These are phyloP conservation scores for Vollenhovia emeryi DNA, from an alignment of 1,140 invertebrate genomes.

Conservation along the genomic window DNA sequence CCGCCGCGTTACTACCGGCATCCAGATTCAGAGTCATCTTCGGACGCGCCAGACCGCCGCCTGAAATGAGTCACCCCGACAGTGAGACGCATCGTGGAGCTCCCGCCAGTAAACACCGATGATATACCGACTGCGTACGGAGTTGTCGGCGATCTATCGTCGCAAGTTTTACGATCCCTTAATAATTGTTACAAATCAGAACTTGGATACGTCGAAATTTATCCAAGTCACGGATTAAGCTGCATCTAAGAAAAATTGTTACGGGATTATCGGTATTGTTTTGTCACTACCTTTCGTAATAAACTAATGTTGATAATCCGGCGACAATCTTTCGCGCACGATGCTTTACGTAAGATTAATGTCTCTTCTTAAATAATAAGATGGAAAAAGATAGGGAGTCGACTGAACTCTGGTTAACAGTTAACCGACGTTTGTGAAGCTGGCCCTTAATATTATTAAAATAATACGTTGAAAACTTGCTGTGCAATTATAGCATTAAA, in stretches of 20 bases:
- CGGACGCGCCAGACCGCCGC: constrained; percentile 85
- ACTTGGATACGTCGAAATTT: neutral
- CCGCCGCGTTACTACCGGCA: constrained; percentile 76
- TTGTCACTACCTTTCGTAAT: neutral
- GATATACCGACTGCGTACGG: constrained; percentile 40
- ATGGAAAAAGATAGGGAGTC: too few relatives aligned
- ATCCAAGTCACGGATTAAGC: neutral
- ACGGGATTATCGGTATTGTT: neutral
- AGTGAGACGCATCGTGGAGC: constrained; percentile 73
- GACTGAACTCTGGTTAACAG: too few relatives aligned
- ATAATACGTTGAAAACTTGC: neutral
- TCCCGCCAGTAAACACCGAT: constrained; percentile 69
- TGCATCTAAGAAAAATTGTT: constrained; percentile 8
- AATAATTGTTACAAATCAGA: constrained; percentile 44
- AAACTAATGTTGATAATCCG: neutral
- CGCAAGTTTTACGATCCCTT: neutral
- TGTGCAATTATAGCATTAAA: neutral
- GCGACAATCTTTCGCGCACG: neutral
- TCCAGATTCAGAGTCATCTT: constrained; percentile 92
- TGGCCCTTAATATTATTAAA: neutral
- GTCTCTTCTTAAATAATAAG: too few relatives aligned
- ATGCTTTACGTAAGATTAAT: too few relatives aligned
- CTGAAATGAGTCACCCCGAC: constrained; percentile 81
- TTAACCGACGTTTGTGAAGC: too few relatives aligned
- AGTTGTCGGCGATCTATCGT: constrained; percentile 2